A percentile compares a stretch with the other conserved stretches of the same genome.
phyloP scores from a whole-genome alignment of 2,888 invertebrate species.

The Tridacna crocea region DNA sequence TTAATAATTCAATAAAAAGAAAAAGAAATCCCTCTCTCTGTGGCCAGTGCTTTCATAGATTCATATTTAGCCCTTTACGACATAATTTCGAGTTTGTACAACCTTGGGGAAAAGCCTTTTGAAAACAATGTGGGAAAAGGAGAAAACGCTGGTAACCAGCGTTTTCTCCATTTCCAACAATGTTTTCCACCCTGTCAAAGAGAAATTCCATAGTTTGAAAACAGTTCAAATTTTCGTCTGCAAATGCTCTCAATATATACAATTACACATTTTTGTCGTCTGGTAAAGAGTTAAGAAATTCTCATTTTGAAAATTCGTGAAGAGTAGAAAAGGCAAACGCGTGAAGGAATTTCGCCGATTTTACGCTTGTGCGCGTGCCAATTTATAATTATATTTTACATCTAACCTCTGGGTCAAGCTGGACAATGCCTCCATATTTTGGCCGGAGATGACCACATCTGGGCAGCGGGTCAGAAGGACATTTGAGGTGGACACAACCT shows the following conservation, averaged over 20 bases:
- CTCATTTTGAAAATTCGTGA: slow-evolving; percentile 13
- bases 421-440: slow-evolving; percentile 58
- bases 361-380: slow-evolving; percentile 61
- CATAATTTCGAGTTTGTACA: too few species aligned
- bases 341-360: slow-evolving; percentile 33
- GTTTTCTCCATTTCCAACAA: too few species aligned
- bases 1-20: slow-evolving; percentile 37
- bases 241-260: too few species aligned
- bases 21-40: slow-evolving; percentile 26
- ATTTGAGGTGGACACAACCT: slow-evolving; percentile 55
- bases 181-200: too few species aligned
- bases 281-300: not conserved
- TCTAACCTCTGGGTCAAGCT: slow-evolving; percentile 56
- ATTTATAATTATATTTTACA: slow-evolving; percentile 63
- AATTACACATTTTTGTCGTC: too few species aligned
- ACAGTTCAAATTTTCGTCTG: too few species aligned
- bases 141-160: too few species aligned
- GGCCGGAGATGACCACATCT: slow-evolving; percentile 61
- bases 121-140: too few species aligned
- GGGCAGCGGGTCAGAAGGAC: slow-evolving; percentile 61
- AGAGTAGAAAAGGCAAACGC: not conserved
- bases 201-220: too few species aligned
- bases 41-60: slow-evolving; percentile 1
- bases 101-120: too few species aligned
- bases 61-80: too few species aligned